These are phyloP conservation scores for Heliconius himera DNA, from an alignment of 1,140 invertebrate genomes.

Conservation along the genomic window DNA sequence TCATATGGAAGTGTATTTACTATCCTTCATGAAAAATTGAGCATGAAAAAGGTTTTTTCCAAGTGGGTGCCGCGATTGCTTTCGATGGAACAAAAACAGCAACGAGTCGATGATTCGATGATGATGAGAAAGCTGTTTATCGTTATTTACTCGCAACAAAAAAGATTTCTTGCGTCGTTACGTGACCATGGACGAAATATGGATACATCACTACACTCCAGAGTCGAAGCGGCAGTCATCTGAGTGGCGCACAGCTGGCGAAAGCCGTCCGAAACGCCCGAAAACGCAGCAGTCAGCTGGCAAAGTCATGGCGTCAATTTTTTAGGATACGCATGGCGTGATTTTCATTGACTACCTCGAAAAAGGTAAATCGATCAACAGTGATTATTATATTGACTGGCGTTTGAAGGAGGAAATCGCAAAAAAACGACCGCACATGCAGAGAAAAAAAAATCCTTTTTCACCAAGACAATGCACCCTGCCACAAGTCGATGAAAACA, in stretches of 20 bases:
- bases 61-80: too few species aligned
- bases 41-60: too few species aligned
- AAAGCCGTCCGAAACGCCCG: slow-evolving; percentile 32
- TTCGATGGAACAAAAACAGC: background rate
- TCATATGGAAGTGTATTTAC: too few species aligned
- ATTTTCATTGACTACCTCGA: slow-evolving; percentile 22
- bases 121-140: slow-evolving; percentile 24
- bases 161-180: slow-evolving; percentile 27
- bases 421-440: too few species aligned
- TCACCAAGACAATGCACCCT: too few species aligned
- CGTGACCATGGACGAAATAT: slow-evolving; percentile 31
- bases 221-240: slow-evolving; percentile 38
- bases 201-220: slow-evolving; percentile 32
- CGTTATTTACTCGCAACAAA: slow-evolving; percentile 21
- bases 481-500: too few species aligned
- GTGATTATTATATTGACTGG: slow-evolving; percentile 22
- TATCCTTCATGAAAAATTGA: too few species aligned
- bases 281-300: background rate
- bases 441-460: too few species aligned
- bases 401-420: too few species aligned
- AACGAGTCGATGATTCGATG: slow-evolving; percentile 30
- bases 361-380: slow-evolving; percentile 24
- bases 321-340: slow-evolving; percentile 22
- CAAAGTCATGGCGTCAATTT: slow-evolving; percentile 28
- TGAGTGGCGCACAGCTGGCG: slow-evolving; percentile 36